Conservation (phyloP, 1,140 invertebrate species). For the Daktulosphaira vitifoliae region DNA sequence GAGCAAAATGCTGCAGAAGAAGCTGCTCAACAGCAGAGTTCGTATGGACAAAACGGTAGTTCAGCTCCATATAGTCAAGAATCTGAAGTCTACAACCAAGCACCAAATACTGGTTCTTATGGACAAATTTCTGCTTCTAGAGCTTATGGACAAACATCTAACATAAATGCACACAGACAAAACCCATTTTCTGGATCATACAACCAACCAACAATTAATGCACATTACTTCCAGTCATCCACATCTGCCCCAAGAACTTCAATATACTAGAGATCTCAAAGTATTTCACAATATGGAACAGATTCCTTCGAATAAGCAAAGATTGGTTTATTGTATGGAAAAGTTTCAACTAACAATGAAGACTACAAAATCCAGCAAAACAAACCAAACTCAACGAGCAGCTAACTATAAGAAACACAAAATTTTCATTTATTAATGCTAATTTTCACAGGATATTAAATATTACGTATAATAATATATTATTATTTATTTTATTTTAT, state of each 20-base stretch:
- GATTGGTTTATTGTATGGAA: too few relatives aligned
- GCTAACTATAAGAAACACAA: background rate
- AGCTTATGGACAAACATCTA: background rate
- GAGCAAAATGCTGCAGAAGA: constrained; percentile 47
- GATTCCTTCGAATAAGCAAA: too few relatives aligned
- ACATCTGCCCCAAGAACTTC: background rate
- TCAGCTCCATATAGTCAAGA: constrained; percentile 10
- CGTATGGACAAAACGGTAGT: constrained; percentile 6
- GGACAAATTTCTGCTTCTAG: background rate
- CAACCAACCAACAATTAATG: background rate
- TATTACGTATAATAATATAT: background rate
- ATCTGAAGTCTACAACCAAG: background rate
- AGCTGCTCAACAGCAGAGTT: constrained; percentile 19
- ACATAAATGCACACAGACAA: background rate
- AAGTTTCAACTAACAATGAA: background rate
- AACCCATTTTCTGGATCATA: background rate
- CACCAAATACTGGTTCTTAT: background rate
- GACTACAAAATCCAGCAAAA: background rate
- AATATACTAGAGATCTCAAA: too few relatives aligned
- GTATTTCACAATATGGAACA: too few relatives aligned
- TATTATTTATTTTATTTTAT: constrained; percentile 10
- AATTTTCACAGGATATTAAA: background rate
- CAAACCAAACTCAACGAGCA: background rate
- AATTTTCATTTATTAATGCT: too few relatives aligned
- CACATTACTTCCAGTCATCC: background rate